Evolutionary conservation across 2,888 invertebrate species (phyloP).

Genomic region (Drosophila maculinotata): DNA sequence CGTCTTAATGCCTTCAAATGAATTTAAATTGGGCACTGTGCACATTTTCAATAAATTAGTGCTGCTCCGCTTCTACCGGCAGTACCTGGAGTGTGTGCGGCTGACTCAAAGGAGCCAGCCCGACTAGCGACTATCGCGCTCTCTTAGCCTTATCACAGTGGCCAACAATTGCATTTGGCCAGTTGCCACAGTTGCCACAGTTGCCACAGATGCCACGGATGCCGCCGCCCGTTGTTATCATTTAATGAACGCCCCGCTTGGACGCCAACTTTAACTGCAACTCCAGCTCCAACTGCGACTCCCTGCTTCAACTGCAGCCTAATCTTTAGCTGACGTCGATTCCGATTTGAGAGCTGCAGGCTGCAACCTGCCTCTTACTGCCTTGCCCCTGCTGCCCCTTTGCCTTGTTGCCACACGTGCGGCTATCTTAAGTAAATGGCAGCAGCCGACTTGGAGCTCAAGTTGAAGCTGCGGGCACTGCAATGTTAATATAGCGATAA

Average conservation of each 20-base stretch:
- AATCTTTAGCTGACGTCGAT: conserved; percentile 20
- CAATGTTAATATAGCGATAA: conserved; percentile 83
- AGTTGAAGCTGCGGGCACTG: conserved; percentile 26
- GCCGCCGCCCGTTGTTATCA: conserved; percentile 67
- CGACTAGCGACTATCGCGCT: not conserved
- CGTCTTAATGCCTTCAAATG: conserved; percentile 74
- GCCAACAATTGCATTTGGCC: conserved; percentile 45
- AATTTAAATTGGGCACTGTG: conserved; percentile 62
- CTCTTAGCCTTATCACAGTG: conserved; percentile 44
- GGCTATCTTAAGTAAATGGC: conserved; percentile 82
- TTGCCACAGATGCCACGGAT: conserved; percentile 4
- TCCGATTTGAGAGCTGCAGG: conserved; percentile 1
- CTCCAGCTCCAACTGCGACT: conserved; percentile 19
- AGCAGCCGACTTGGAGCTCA: conserved; percentile 29
- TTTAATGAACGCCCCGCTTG: conserved; percentile 73
- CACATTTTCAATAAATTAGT: conserved; percentile 63
- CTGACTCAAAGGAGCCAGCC: conserved; percentile 27
- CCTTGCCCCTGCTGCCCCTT: conserved; percentile 3
- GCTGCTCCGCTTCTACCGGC: conserved; percentile 6
- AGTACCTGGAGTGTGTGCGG: conserved; percentile 19
- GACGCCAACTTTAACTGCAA: not conserved
- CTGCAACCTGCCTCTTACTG: no score
- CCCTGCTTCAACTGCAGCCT: conserved; percentile 17
- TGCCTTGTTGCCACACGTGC: conserved; percentile 63
- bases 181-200: no score